Conservation (phyloP, 2,888 invertebrate species). For the Papilio demoleus region DNA sequence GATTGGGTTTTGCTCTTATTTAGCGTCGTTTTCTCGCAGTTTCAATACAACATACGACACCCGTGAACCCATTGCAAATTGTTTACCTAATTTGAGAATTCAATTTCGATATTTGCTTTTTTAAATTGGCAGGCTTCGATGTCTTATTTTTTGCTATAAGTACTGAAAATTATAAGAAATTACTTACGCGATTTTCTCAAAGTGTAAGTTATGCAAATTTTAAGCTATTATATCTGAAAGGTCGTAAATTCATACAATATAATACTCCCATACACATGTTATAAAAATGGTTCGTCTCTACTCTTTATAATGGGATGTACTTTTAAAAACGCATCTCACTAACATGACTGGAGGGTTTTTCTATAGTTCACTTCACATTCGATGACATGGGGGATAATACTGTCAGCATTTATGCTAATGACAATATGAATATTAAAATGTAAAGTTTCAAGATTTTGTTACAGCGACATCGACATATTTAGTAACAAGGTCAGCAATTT, state of each 20-base stretch:
- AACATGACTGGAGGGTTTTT: constrained; percentile 26
- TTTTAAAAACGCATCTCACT: constrained; percentile 24
- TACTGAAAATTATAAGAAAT: neutral
- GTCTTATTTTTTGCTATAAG: neutral
- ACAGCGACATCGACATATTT: constrained; percentile 1
- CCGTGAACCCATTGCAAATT: constrained; percentile 36
- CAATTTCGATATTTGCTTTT: constrained; percentile 34
- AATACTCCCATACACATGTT: neutral
- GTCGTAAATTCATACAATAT: no score
- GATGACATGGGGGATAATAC: neutral
- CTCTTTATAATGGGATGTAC: constrained; percentile 1
- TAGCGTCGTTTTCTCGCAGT: constrained; percentile 47
- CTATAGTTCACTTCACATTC: constrained; percentile 1
- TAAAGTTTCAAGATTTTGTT: neutral
- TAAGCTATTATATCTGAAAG: no score
- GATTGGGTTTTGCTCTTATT: constrained; percentile 58
- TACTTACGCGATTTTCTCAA: neutral
- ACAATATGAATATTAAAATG: constrained; percentile 34
- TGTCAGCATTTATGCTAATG: constrained; percentile 39
- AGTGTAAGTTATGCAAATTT: neutral
- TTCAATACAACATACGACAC: constrained; percentile 46
- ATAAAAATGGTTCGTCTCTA: neutral
- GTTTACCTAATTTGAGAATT: constrained; percentile 36
- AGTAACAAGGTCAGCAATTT: constrained; percentile 7
- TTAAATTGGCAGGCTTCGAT: neutral